Base-by-base conservation (phyloP, 2,888 invertebrate genomes). In the Eugnorisma glareosa region DNA sequence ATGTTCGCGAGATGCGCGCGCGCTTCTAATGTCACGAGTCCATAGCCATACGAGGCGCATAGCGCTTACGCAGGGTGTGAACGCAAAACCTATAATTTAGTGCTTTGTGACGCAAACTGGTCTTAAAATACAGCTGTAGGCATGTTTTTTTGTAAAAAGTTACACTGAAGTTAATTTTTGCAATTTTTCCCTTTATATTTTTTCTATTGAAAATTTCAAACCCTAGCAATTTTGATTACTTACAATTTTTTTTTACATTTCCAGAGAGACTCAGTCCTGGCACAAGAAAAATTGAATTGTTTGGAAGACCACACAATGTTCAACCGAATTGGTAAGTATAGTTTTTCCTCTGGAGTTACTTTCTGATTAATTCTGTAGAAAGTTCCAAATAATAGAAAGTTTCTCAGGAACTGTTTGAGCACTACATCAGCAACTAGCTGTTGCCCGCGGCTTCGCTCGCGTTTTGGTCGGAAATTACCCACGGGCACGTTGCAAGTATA, bases 221-320 rank as follows among this genome's bases (percentile, higher is more conserved):
- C 3, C 31, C 3, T 13, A 15, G 28, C 28, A 31, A 59, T 31
- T 31, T 59, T 8, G 31, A 31, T 59, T 8, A 59, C 31, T 59
- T 8, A 59, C 31, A 61, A 15, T n/a, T 15, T 24, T 35, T 5
- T 10, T 48, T 40, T 18, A 40, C 18, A 67, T 43, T 93, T 92
- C 51, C 92, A 96, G 99, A 99, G 93, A 97, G 99, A 73, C 97
- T 99, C 72, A 99, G 99, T 82, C 99, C 99, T 0, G 99, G 99
- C 0, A 99, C 99, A 0, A 97, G 99, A 77, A 99, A 99, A 96
- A 99, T 99, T 79, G 99, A 99, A 95, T 96, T 99, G 28, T 99
- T 99, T 93, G 99, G 99, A 0, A 97, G 99, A 75, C 99, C 99
- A 0, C 99, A 99, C 94, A 99, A 99, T 92, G 98, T 99, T 0